Conservation (phyloP, 2,888 invertebrate species). For the Schizaphis graminum region DNA sequence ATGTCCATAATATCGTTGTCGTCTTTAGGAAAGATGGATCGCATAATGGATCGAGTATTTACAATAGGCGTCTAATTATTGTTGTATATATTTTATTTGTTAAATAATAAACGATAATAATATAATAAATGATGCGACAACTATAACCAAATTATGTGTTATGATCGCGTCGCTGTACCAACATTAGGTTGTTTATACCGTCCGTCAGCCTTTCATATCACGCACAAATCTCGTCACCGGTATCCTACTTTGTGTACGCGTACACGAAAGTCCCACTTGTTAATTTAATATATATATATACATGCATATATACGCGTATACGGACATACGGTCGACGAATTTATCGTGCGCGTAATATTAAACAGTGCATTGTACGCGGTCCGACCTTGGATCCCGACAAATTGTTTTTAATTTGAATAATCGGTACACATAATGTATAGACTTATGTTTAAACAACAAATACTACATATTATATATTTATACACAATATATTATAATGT, state of each 20-base stretch:
- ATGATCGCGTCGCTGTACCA: background rate
- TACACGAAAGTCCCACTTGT: background rate
- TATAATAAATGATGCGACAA: background rate
- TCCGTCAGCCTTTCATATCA: background rate
- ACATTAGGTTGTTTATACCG: background rate
- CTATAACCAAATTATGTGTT: background rate
- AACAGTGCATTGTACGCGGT: background rate
- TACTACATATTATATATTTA: background rate
- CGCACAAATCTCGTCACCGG: background rate
- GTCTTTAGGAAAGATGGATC: background rate
- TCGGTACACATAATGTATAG: background rate
- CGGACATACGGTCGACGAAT: background rate
- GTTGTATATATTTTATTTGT: background rate
- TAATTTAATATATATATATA: background rate
- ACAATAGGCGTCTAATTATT: background rate
- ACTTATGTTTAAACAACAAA: background rate
- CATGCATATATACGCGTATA: background rate
- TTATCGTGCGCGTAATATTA: background rate
- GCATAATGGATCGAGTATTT: background rate
- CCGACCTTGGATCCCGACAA: constrained; percentile 25
- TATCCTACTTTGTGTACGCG: background rate
- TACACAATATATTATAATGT: background rate
- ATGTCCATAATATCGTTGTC: background rate
- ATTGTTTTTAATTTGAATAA: constrained; percentile 46
- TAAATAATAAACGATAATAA: background rate